Percentiles rank a stretch among this genome's conserved stretches.
These are phyloP conservation scores for Cyclophora albipunctata DNA, from an alignment of 2,888 invertebrate species.

Conservation along the genomic window DNA sequence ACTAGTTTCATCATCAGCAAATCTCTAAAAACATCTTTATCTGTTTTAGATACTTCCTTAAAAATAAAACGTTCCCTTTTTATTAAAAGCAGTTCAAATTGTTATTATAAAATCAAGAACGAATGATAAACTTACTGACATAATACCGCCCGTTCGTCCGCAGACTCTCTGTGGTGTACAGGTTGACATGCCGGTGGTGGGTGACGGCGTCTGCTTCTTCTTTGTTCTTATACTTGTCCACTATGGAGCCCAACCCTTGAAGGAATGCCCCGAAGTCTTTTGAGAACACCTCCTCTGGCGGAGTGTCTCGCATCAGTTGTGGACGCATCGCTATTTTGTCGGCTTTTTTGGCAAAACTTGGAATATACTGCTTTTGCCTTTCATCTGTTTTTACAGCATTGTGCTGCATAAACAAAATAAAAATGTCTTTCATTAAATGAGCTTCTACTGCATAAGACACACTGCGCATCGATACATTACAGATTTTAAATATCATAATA, in stretches of 20 bases:
- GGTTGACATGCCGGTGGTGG: conserved; percentile 10
- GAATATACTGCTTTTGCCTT: no score
- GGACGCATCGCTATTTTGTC: no score
- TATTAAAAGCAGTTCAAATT: not conserved
- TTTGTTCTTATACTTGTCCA: conserved; percentile 29
- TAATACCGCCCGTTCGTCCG: conserved; percentile 9
- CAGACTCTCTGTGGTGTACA: conserved; percentile 6
- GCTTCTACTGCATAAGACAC: no score
- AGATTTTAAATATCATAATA: no score
- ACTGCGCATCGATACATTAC: no score
- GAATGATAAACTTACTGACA: conserved; percentile 25
- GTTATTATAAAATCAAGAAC: conserved; percentile 1
- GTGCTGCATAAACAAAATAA: no score
- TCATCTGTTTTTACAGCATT: no score
- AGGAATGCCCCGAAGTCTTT: conserved; percentile 35
- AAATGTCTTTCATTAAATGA: no score
- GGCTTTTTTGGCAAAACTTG: no score
- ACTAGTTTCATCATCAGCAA: conserved; percentile 54
- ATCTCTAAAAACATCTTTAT: conserved; percentile 34
- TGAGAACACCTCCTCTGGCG: conserved; percentile 17
- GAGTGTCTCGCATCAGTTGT: no score
- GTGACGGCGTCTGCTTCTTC: conserved; percentile 3
- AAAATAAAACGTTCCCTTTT: conserved; percentile 7
- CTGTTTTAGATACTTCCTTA: conserved; percentile 20
- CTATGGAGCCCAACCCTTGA: conserved; percentile 30